Conservation (phyloP, 2,888 invertebrate genomes). For the Ganaspis brasiliensis region DNA sequence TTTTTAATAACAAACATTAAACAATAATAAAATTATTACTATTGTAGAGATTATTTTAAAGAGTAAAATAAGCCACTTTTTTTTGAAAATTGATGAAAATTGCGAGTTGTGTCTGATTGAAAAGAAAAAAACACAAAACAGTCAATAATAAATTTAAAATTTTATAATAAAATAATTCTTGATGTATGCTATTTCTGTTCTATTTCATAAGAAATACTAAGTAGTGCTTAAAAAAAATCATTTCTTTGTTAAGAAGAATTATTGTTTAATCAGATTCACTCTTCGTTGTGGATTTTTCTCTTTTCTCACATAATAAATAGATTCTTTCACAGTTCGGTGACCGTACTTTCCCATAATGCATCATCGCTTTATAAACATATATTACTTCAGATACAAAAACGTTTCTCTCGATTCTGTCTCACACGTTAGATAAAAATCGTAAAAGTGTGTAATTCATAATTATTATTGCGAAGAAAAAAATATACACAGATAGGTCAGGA, state of each 20-base stretch:
- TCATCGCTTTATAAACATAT: constrained; percentile 38
- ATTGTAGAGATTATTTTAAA: too few species aligned
- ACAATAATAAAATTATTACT: too few species aligned
- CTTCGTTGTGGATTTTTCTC: constrained; percentile 49
- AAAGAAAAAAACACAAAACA: too few species aligned
- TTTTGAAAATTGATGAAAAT: too few species aligned
- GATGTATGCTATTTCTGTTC: background rate
- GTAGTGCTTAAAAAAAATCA: background rate
- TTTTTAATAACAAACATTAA: too few species aligned
- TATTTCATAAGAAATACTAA: background rate
- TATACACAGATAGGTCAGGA: background rate
- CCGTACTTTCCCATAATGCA: constrained; percentile 54
- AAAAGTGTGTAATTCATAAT: background rate
- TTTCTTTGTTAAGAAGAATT: constrained; percentile 9
- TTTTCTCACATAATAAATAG: constrained; percentile 56
- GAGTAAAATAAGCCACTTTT: too few species aligned
- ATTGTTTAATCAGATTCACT: constrained; percentile 2
- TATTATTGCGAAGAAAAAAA: background rate
- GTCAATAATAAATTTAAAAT: constrained; percentile 46
- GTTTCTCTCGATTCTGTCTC: constrained; percentile 32
- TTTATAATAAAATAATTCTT: constrained; percentile 7
- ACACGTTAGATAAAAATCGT: constrained; percentile 35
- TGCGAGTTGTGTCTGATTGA: too few species aligned
- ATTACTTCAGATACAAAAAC: constrained; percentile 41
- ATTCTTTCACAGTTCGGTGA: constrained; percentile 47